phyloP scores from a whole-genome alignment of 2,888 invertebrate genomes.

The Erebia palarica region DNA sequence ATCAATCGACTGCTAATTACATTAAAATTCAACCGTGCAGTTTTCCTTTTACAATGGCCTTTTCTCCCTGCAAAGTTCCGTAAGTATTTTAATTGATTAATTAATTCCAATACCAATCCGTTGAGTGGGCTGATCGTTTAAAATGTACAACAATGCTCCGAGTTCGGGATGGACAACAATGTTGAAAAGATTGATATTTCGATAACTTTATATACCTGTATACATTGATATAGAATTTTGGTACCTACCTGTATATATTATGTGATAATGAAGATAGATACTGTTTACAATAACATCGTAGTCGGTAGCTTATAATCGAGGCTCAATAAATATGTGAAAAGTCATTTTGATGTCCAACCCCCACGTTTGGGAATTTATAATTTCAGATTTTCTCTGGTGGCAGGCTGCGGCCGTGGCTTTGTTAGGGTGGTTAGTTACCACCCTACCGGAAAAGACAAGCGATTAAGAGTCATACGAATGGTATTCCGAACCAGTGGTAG shows the following conservation, averaged over 20 bases:
- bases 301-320: neutral
- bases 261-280: neutral
- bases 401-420: no score
- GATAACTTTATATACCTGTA: neutral
- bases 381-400: no score
- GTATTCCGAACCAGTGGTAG: no score
- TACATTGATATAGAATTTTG: no score
- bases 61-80: neutral
- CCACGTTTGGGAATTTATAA: no score
- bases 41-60: neutral
- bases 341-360: no score
- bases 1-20: neutral
- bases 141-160: slow-evolving; percentile 1
- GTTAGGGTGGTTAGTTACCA: no score
- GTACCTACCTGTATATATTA: no score
- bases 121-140: neutral
- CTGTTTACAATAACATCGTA: neutral
- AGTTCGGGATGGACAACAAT: neutral
- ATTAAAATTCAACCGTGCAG: neutral
- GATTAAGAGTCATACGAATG: no score
- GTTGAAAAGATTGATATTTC: neutral
- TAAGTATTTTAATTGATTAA: slow-evolving; percentile 1
- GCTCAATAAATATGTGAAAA: neutral
- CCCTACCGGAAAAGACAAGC: no score
- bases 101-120: neutral